Percentiles rank a stretch among this genome's conserved stretches.
These are phyloP conservation scores for Psittacula derbiana DNA, from an alignment of 2,797 vertebrate species.

Conservation along the genomic window DNA sequence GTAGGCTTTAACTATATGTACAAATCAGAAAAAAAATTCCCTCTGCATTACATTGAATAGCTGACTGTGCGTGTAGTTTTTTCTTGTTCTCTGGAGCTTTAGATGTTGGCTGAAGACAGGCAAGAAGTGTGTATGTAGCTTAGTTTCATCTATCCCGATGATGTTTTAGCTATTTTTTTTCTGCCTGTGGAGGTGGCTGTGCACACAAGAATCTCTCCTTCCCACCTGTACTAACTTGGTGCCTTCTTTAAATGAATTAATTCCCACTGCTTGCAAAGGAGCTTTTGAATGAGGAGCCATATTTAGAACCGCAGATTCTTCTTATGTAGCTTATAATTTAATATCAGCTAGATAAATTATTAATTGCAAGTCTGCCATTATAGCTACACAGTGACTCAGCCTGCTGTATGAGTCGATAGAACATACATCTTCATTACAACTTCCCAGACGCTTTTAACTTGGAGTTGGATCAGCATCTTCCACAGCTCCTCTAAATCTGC, in stretches of 20 bases:
- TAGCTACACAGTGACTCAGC: not conserved
- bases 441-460: constrained; percentile 4
- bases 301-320: not conserved
- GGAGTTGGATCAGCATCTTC: not conserved
- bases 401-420: not conserved
- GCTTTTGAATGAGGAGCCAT: not conserved
- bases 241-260: not conserved
- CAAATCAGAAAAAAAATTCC: not conserved
- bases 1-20: not conserved
- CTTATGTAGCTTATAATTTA: constrained; percentile 6
- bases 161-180: not conserved
- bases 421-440: constrained; percentile 13
- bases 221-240: not conserved
- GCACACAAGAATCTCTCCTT: not conserved
- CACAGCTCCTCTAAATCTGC: not conserved
- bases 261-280: constrained; percentile 1
- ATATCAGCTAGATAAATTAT: constrained; percentile 41
- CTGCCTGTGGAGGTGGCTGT: not conserved
- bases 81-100: not conserved
- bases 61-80: not conserved
- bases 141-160: not conserved
- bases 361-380: constrained; percentile 16
- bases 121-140: not conserved
- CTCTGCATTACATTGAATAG: not conserved
- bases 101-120: not conserved